A percentile compares a stretch with the other conserved stretches of the same genome.
Conservation (phyloP, 2,888 invertebrate species). For the Abrostola triplasia region DNA sequence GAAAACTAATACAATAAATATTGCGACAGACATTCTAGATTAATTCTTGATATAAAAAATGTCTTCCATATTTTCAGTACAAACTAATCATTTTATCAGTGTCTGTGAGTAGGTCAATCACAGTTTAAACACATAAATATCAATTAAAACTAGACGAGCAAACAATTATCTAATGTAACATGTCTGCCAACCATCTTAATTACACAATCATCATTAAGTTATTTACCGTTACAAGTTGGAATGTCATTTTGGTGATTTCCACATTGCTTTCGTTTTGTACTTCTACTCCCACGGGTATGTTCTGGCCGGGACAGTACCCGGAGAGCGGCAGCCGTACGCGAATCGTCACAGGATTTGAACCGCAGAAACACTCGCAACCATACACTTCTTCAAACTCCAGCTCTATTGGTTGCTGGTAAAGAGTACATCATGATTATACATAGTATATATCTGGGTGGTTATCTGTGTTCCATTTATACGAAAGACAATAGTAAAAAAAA, state of each 20-base stretch:
- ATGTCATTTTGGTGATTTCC: constrained; percentile 69
- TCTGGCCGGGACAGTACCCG: constrained; percentile 74
- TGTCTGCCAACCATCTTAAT: no score
- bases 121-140: no score
- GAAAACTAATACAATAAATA: no score
- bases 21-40: no score
- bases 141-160: no score
- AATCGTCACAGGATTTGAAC: constrained; percentile 55
- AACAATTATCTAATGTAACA: no score
- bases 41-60: no score
- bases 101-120: no score
- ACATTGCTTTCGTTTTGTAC: constrained; percentile 64
- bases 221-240: constrained; percentile 69
- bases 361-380: constrained; percentile 65
- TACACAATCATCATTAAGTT: not conserved
- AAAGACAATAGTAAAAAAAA: no score
- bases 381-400: constrained; percentile 71
- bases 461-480: no score
- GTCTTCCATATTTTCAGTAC: no score
- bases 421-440: not conserved
- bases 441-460: not conserved
- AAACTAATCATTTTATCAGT: no score
- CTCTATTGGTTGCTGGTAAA: constrained; percentile 65
- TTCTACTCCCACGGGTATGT: constrained; percentile 64
- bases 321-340: constrained; percentile 62